Base-by-base conservation (phyloP, 2,113 vertebrate species). In the Prietella phreatophila region DNA sequence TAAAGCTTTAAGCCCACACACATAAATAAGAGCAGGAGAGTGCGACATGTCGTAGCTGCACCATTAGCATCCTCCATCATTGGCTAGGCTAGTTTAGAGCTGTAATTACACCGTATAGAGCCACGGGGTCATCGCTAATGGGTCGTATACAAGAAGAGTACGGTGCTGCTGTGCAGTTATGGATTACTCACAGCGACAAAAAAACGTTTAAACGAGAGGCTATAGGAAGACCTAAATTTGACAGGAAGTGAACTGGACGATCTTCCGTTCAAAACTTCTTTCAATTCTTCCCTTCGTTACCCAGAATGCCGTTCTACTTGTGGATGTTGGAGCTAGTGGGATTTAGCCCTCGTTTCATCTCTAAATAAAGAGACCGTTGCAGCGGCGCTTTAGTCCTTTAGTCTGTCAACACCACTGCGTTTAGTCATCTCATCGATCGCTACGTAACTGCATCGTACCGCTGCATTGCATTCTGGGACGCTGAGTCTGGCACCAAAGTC, bases 1-100 rank as follows among this genome's bases (percentile, higher is more conserved):
- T 82, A 27, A 85, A 86, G 61, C 79, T 82, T 39, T n/a, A 81
- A 71, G 78, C 79, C 80, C 80, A 86, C 84, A 76, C 79, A 84
- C 42, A 86, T 81, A 85, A 88, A 87, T 80, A 82, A 56, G 27
- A 73, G 84, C 83, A 71, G 65, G 58, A 81, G 50, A 55, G 60
- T 4, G 30, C 27, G 53, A n/a, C 86, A 42, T 30, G 63, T 55
- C 33, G 7, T 55, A 14, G 36, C 83, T 30, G 47, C 65, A 67
- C 63, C 82, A 71, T 84, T 75, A 61, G 17, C 73, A 15, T 84
- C 11, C 60, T 84, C 78, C 36, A 73, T 61, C 53, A 75, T 50
- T 27, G 73, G 65, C n/a, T 86, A 56, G 56, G 58, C 67, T 47
- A 81, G 71, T 79, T 33, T 82, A 60, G 61, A 71, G 42, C 50